Conservation (phyloP, 2,888 invertebrate species). For the Amblyjoppa fuscipennis region DNA sequence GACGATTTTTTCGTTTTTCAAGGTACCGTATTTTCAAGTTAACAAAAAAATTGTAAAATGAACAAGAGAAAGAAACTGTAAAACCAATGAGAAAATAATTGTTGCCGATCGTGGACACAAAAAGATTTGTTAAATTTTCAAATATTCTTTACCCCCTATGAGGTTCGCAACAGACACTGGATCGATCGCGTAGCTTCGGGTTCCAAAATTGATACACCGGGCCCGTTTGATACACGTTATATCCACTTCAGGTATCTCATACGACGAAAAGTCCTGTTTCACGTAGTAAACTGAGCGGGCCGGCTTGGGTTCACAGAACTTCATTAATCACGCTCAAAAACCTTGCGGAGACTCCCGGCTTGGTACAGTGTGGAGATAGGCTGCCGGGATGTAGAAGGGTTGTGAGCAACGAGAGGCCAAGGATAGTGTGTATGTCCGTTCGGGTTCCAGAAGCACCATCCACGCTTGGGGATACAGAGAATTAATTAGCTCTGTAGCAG, state of each 20-base stretch:
- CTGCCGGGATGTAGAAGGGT: conserved; percentile 12
- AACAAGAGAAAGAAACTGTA: neutral
- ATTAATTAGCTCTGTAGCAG: conserved; percentile 69
- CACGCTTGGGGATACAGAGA: conserved; percentile 47
- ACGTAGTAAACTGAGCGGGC: conserved; percentile 10
- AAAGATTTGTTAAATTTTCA: neutral
- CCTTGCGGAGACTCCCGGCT: conserved; percentile 51
- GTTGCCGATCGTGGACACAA: neutral
- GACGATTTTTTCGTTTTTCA: neutral
- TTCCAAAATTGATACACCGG: conserved; percentile 56
- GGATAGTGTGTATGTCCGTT: conserved; percentile 43
- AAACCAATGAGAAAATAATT: neutral
- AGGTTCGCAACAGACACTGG: conserved; percentile 27
- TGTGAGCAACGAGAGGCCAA: conserved; percentile 48
- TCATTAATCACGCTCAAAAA: conserved; percentile 74
- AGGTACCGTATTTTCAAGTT: neutral
- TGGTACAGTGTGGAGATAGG: conserved; percentile 27
- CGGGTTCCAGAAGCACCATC: conserved; percentile 45
- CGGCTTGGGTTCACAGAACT: conserved; percentile 65
- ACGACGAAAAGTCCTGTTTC: conserved; percentile 42
- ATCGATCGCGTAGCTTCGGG: conserved; percentile 44
- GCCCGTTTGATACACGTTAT: conserved; percentile 32
- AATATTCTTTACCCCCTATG: neutral
- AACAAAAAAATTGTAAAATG: neutral
- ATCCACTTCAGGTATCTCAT: conserved; percentile 20